These are phyloP conservation scores for Bubo blakistoni DNA, from an alignment of 2,113 vertebrate genomes.

Conservation along the genomic window DNA sequence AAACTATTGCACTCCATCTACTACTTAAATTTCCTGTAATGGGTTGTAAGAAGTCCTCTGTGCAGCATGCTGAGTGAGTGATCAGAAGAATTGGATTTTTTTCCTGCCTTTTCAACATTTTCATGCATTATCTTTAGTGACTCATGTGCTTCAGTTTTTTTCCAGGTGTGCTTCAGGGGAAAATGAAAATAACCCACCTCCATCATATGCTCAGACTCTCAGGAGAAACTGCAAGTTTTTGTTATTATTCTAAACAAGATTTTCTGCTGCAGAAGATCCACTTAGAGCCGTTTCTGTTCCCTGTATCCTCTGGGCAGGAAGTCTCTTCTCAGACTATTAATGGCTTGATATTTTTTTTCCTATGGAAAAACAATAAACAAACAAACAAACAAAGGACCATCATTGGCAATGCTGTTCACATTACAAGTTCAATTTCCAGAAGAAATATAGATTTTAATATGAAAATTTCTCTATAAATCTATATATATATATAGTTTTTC, in stretches of 20 bases:
- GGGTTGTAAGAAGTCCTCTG: not conserved
- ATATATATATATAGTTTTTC: not conserved
- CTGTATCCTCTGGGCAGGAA: not conserved
- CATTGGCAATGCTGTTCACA: not conserved
- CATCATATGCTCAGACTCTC: not conserved
- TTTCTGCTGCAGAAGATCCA: not conserved
- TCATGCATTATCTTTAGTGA: not conserved
- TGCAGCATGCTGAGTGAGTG: not conserved
- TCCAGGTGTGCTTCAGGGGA: slow-evolving; percentile 5
- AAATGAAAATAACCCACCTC: not conserved
- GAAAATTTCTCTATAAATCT: not conserved
- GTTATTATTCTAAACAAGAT: not conserved
- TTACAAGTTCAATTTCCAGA: not conserved
- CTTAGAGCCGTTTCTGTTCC: not conserved
- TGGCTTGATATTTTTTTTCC: not conserved
- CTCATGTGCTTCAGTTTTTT: not conserved
- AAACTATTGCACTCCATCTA: not conserved
- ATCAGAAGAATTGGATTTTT: not conserved
- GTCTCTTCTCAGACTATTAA: not conserved
- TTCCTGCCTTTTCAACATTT: not conserved
- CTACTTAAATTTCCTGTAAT: not conserved
- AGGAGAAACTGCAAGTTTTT: not conserved
- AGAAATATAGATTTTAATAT: not conserved
- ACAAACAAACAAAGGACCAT: not conserved
- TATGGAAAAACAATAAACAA: slow-evolving; percentile 10